These are phyloP conservation scores for Chrysemys picta DNA, from an alignment of 2,113 vertebrate species.

Conservation along the genomic window DNA sequence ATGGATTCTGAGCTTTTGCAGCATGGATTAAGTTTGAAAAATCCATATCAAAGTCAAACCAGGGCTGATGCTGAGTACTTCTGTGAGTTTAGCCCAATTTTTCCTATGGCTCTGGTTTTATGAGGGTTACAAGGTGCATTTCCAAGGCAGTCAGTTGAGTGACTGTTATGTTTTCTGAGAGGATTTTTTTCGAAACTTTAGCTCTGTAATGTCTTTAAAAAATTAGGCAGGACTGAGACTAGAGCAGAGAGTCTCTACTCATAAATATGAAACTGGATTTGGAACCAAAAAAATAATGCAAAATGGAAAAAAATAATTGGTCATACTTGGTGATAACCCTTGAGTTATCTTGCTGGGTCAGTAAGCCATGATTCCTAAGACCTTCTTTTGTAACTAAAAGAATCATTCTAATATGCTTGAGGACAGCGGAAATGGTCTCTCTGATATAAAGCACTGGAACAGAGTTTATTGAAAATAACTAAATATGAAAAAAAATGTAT, in stretches of 20 bases:
- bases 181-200: slow-evolving; percentile 42
- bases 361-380: slow-evolving; percentile 59
- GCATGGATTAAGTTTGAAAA: slow-evolving; percentile 52
- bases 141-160: slow-evolving; percentile 38
- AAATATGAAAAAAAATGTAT: background rate
- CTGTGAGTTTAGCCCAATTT: slow-evolving; percentile 41
- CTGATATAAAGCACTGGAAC: slow-evolving; percentile 55
- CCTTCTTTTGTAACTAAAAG: slow-evolving; percentile 52
- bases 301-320: slow-evolving; percentile 39
- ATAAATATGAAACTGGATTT: slow-evolving; percentile 69
- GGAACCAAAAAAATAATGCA: slow-evolving; percentile 67
- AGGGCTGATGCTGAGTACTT: slow-evolving; percentile 26
- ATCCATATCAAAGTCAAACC: slow-evolving; percentile 28
- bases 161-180: slow-evolving; percentile 55
- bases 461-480: slow-evolving; percentile 19
- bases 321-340: slow-evolving; percentile 58
- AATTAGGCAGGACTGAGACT: slow-evolving; percentile 57
- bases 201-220: slow-evolving; percentile 52
- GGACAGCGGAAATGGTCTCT: slow-evolving; percentile 46
- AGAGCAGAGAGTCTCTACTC: slow-evolving; percentile 62
- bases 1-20: slow-evolving; percentile 1
- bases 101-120: slow-evolving; percentile 38
- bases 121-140: slow-evolving; percentile 38
- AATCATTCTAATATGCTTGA: slow-evolving; percentile 42
- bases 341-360: slow-evolving; percentile 50